Evolutionary conservation across 2,888 invertebrate species (phyloP).

Genomic region (Macrophya alboannulata): DNA sequence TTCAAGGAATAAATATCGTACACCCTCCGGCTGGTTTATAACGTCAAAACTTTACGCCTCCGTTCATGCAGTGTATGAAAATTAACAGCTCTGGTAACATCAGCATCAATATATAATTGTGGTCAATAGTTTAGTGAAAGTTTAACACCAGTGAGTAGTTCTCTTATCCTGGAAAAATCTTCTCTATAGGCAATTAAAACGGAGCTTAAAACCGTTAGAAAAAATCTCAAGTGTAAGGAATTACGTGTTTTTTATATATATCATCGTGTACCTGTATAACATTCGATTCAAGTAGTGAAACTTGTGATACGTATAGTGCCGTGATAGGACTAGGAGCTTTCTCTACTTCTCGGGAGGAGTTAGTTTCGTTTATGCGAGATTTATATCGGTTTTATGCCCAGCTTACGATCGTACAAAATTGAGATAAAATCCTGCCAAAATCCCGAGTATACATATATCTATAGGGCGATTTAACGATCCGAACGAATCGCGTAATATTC

Average conservation of each 20-base stretch:
- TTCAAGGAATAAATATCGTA: not conserved
- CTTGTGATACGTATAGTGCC: not conserved
- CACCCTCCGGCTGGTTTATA: not conserved
- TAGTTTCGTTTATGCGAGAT: constrained; percentile 33
- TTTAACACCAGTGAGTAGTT: no score
- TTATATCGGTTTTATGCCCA: constrained; percentile 42
- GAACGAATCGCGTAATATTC: constrained; percentile 21
- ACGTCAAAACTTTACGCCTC: not conserved
- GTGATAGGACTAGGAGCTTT: not conserved
- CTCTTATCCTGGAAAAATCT: no score
- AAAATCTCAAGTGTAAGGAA: no score
- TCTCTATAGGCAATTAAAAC: no score
- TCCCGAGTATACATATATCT: not conserved
- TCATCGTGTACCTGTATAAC: not conserved
- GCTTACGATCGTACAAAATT: constrained; percentile 38
- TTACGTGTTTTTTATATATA: no score
- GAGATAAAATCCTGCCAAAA: constrained; percentile 23
- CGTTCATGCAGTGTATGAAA: not conserved
- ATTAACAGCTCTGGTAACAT: no score
- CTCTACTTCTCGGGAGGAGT: not conserved
- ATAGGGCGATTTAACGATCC: constrained; percentile 36
- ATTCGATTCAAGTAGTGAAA: not conserved
- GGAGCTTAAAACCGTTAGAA: no score
- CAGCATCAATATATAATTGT: no score
- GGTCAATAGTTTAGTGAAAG: no score